A percentile compares a stretch with the other conserved stretches of the same genome.
Conservation (phyloP, 30 jellyfish, hydroid and myxozoan species). For the Hydractinia echinata region DNA sequence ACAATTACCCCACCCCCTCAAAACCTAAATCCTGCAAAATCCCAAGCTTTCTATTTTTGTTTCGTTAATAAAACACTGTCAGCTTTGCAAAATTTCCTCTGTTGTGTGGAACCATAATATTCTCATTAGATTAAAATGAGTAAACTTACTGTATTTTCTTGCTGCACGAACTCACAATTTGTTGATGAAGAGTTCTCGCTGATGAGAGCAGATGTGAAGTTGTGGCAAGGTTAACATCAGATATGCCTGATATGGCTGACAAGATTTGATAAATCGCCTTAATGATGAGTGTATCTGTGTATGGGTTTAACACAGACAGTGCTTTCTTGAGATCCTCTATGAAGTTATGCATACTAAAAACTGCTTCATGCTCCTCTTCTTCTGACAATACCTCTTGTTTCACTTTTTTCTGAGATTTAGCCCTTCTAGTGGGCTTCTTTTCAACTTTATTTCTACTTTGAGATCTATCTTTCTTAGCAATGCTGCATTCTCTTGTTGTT, state of each 20-base stretch:
- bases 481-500: neutral
- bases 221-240: neutral
- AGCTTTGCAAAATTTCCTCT: too few species aligned
- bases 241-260: neutral
- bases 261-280: slow-evolving; percentile 10
- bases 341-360: neutral
- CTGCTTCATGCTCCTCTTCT: neutral
- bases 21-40: too few species aligned
- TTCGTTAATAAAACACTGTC: too few species aligned
- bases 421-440: neutral
- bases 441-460: neutral
- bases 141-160: neutral
- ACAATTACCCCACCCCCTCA: too few species aligned
- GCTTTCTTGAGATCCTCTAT: neutral
- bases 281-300: slow-evolving; percentile 20
- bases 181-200: slow-evolving; percentile 23
- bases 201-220: slow-evolving; percentile 10
- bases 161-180: neutral
- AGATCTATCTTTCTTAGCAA: neutral
- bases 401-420: neutral
- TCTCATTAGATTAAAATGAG: too few species aligned
- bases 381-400: neutral
- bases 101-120: too few species aligned
- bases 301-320: slow-evolving; percentile 1
- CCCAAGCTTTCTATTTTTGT: too few species aligned